These are phyloP conservation scores for Tapirus terrestris DNA, from an alignment of 2,113 vertebrate species.

Conservation along the genomic window DNA sequence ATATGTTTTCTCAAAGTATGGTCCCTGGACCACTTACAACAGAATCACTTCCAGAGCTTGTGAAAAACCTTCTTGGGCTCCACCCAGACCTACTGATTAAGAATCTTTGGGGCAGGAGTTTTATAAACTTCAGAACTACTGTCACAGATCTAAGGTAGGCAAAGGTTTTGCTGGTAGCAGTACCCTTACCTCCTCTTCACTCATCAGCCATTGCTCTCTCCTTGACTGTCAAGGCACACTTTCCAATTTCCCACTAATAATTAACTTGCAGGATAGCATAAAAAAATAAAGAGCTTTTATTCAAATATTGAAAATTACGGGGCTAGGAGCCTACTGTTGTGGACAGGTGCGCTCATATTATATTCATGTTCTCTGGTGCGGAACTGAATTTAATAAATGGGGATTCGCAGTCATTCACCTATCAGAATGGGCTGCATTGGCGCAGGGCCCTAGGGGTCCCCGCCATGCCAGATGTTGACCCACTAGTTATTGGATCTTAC, in stretches of 20 bases:
- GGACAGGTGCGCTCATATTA: not conserved
- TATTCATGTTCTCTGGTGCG: not conserved
- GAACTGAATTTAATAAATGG: not conserved
- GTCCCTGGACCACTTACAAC: no score
- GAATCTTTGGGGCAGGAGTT: not conserved
- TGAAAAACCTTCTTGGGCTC: not conserved
- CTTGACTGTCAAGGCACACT: not conserved
- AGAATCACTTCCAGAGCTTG: not conserved
- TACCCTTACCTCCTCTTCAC: no score
- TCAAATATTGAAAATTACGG: not conserved
- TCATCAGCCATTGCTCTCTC: not conserved
- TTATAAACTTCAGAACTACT: not conserved
- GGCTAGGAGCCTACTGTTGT: not conserved
- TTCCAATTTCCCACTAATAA: not conserved
- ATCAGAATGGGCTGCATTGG: not conserved
- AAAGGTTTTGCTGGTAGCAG: not conserved
- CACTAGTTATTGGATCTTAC: not conserved
- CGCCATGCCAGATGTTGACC: not conserved
- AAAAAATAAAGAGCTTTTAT: not conserved
- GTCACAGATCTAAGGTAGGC: not conserved
- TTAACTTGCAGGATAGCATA: not conserved
- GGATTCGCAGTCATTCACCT: not conserved
- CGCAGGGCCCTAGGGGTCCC: not conserved
- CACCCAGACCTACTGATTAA: not conserved
- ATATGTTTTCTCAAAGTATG: not conserved